These are phyloP conservation scores for Antheraea mylitta DNA, from an alignment of 1,140 invertebrate genomes.

Conservation along the genomic window DNA sequence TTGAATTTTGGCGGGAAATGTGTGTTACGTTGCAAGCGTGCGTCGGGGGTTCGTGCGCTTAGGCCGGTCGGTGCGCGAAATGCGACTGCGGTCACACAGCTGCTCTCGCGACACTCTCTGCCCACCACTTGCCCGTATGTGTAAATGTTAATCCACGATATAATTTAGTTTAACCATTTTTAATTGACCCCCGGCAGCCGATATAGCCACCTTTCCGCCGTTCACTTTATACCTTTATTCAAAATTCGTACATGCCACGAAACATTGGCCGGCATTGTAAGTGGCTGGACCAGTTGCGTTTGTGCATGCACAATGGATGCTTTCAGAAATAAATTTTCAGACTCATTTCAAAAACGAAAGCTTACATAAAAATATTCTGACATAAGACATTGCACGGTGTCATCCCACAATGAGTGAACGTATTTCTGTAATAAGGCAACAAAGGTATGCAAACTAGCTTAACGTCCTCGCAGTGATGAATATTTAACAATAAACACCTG, in stretches of 20 bases:
- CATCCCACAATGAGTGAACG: slow-evolving; percentile 20
- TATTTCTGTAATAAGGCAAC: slow-evolving; percentile 10
- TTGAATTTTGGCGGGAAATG: slow-evolving; percentile 70
- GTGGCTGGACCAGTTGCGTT: slow-evolving; percentile 23
- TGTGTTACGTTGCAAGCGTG: slow-evolving; percentile 62
- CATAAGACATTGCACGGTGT: slow-evolving; percentile 17
- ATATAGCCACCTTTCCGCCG: slow-evolving; percentile 22
- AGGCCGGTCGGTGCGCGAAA: slow-evolving; percentile 61
- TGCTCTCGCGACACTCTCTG: slow-evolving; percentile 52
- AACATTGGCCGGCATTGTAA: slow-evolving; percentile 18
- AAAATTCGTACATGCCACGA: slow-evolving; percentile 8
- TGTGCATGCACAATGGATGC: slow-evolving; percentile 22
- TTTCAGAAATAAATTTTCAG: slow-evolving; percentile 39
- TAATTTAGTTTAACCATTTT: slow-evolving; percentile 43
- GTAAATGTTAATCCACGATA: slow-evolving; percentile 60
- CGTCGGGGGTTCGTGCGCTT: slow-evolving; percentile 52
- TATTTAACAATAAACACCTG: neutral
- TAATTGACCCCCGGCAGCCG: slow-evolving; percentile 32
- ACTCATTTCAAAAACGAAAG: slow-evolving; percentile 35
- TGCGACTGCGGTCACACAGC: slow-evolving; percentile 61
- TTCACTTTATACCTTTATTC: slow-evolving; percentile 5
- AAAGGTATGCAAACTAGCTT: slow-evolving; percentile 3
- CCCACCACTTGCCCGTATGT: slow-evolving; percentile 60
- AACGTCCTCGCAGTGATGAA: neutral
- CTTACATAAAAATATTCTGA: slow-evolving; percentile 23